Conservation (phyloP, 2,797 vertebrate genomes). For the Characodon lateralis region DNA sequence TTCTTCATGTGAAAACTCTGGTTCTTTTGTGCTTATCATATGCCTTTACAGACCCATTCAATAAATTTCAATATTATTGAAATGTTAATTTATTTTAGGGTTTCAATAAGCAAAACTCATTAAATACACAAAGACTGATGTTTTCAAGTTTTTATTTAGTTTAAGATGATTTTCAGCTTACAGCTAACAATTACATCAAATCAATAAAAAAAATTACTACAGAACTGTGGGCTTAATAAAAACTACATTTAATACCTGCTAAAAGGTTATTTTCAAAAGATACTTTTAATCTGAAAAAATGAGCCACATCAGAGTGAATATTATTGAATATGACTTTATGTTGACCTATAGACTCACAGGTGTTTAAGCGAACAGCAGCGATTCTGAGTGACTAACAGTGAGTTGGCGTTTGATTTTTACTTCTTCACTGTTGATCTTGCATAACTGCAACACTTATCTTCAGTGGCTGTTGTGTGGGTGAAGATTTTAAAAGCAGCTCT, state of each 20-base stretch:
- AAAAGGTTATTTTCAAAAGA: background rate
- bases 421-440: background rate
- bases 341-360: background rate
- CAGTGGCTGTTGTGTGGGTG: background rate
- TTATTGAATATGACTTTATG: background rate
- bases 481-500: background rate
- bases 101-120: background rate
- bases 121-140: background rate
- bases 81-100: background rate
- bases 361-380: background rate
- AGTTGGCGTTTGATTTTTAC: background rate
- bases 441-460: background rate
- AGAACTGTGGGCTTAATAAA: background rate
- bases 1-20: conserved; percentile 8
- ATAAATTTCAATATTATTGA: background rate
- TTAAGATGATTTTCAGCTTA: background rate
- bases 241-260: background rate
- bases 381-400: background rate
- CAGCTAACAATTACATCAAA: background rate
- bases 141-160: background rate
- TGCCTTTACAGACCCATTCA: background rate
- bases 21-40: background rate
- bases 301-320: background rate
- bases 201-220: background rate
- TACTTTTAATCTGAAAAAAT: background rate